These are phyloP conservation scores for Petrocephalus microphthalmus DNA, from an alignment of 2,113 vertebrate genomes.

Conservation along the genomic window DNA sequence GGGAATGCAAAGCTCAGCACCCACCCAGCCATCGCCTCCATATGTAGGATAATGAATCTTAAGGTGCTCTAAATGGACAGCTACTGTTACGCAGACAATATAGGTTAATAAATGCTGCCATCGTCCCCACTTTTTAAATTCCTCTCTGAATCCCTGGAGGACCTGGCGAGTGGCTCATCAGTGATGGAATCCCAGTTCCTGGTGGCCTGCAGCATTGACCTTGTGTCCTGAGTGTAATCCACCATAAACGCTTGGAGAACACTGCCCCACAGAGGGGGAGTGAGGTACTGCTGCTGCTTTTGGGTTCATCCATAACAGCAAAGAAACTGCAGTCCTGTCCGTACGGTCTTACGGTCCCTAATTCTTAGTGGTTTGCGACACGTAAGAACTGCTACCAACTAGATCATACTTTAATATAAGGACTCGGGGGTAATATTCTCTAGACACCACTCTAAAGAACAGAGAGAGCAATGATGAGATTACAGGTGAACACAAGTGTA, in stretches of 20 bases:
- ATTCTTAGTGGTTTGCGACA: neutral
- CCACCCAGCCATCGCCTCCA: neutral
- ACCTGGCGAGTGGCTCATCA: neutral
- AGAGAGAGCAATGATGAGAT: neutral
- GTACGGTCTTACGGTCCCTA: neutral
- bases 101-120: neutral
- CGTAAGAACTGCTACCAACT: neutral
- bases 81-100: neutral
- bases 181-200: conserved; percentile 12
- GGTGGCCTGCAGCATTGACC: conserved; percentile 27
- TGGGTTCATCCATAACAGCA: neutral
- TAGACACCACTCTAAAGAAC: neutral
- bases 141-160: neutral
- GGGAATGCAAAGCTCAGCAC: neutral
- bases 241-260: conserved; percentile 13
- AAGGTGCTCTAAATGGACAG: neutral
- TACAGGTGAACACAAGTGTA: neutral
- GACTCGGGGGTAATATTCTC: neutral
- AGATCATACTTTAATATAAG: neutral
- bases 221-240: conserved; percentile 4
- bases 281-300: neutral
- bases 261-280: neutral
- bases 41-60: neutral
- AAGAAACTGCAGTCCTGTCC: neutral
- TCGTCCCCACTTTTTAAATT: too few species aligned